Evolutionary conservation across 2,113 vertebrate genomes (phyloP).

Genomic region (Nesoenas mayeri): DNA sequence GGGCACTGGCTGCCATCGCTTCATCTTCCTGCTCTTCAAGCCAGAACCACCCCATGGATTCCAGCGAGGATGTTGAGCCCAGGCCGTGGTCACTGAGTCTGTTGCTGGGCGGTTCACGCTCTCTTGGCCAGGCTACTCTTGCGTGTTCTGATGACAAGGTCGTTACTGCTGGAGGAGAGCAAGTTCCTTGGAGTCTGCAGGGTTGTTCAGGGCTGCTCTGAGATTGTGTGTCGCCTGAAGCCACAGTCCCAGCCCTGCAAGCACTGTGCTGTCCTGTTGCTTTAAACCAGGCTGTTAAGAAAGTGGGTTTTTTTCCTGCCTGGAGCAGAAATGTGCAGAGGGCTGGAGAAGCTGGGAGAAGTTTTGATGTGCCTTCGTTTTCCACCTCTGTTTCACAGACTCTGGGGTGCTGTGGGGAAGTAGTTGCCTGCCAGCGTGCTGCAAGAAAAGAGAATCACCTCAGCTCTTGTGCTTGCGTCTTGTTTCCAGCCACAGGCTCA

Average conservation of each 20-base stretch:
- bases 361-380: not conserved
- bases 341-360: not conserved
- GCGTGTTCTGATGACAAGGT: not conserved
- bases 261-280: not conserved
- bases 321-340: not conserved
- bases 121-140: not conserved
- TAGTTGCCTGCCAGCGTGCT: not conserved
- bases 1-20: too few relatives aligned
- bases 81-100: not conserved
- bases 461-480: not conserved
- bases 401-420: not conserved
- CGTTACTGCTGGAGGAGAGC: not conserved
- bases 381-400: not conserved
- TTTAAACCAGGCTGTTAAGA: not conserved
- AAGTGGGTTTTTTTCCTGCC: not conserved
- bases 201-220: not conserved
- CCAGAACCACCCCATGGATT: too few relatives aligned
- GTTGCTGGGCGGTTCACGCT: not conserved
- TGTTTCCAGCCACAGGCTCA: conserved; percentile 81
- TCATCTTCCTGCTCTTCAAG: too few relatives aligned
- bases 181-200: not conserved
- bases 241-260: not conserved
- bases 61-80: too few relatives aligned
- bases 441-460: not conserved
- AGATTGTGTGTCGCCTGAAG: not conserved